Conservation (phyloP, 2,797 vertebrate species). For the Todus mexicanus region DNA sequence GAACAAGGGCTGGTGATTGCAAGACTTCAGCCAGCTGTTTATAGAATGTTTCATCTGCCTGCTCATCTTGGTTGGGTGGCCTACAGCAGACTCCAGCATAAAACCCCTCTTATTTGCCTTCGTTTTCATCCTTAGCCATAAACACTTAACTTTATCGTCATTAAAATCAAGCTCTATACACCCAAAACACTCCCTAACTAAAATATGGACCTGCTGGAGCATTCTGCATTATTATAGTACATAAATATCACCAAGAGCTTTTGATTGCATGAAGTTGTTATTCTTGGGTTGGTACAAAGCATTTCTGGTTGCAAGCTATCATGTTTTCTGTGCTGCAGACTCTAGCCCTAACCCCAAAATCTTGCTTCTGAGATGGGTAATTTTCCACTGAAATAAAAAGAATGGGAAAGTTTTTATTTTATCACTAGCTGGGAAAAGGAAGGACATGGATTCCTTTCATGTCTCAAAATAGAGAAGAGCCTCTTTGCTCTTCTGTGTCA, state of each 20-base stretch:
- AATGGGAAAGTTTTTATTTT: not conserved
- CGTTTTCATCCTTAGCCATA: too few species aligned
- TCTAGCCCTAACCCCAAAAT: not conserved
- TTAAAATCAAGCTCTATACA: too few species aligned
- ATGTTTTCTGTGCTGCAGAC: not conserved
- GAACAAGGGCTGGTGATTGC: too few species aligned
- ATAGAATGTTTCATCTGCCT: too few species aligned
- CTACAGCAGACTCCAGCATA: too few species aligned
- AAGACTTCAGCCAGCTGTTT: too few species aligned
- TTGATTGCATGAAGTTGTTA: not conserved
- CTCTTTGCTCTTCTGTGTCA: not conserved
- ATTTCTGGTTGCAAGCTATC: not conserved
- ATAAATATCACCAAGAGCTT: not conserved
- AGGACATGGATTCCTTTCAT: not conserved
- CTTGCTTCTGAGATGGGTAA: not conserved
- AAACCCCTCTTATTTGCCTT: too few species aligned
- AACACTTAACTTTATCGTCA: too few species aligned
- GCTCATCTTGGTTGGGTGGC: too few species aligned
- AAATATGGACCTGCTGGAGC: not conserved
- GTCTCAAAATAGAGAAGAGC: not conserved
- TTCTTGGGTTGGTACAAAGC: not conserved
- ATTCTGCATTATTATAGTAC: not conserved
- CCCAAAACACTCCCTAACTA: too few species aligned
- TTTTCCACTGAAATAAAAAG: not conserved
- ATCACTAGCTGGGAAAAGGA: not conserved